Percentiles rank a stretch among this genome's conserved stretches.
These are phyloP conservation scores for Caretta caretta DNA, from an alignment of 2,113 vertebrate genomes.

Conservation along the genomic window DNA sequence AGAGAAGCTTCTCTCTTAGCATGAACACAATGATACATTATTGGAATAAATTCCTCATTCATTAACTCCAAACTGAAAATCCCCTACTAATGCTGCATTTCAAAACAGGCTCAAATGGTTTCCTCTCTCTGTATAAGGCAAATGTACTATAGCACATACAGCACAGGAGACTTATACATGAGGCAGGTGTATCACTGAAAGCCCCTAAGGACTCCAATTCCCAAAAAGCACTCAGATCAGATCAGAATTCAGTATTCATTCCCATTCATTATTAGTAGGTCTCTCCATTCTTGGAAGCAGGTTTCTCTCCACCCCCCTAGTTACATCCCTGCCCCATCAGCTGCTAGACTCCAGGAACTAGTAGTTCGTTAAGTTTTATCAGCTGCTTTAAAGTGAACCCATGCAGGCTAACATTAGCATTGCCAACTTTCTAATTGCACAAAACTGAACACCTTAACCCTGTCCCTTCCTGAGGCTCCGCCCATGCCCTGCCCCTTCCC, in stretches of 20 bases:
- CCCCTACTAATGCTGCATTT: background rate
- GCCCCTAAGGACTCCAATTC: background rate
- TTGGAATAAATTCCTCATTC: conserved; percentile 64
- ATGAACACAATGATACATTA: conserved; percentile 54
- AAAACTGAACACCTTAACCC: too few relatives aligned
- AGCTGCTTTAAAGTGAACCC: background rate
- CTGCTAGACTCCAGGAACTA: background rate
- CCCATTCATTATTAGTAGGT: background rate
- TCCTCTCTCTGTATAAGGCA: background rate
- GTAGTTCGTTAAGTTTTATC: background rate
- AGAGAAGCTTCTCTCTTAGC: conserved; percentile 49
- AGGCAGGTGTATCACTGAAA: background rate
- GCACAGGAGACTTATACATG: background rate
- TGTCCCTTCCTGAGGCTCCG: too few relatives aligned
- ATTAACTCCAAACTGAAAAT: conserved; percentile 60
- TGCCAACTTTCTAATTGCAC: too few relatives aligned
- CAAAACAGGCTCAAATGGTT: background rate
- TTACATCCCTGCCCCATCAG: background rate
- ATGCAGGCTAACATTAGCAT: background rate
- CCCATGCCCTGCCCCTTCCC: too few relatives aligned
- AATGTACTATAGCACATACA: background rate
- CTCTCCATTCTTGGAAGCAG: background rate
- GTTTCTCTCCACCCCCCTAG: background rate
- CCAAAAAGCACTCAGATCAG: background rate
- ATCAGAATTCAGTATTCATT: background rate